phyloP scores from a whole-genome alignment of 2,113 vertebrate species.

The Geothlypis trichas region DNA sequence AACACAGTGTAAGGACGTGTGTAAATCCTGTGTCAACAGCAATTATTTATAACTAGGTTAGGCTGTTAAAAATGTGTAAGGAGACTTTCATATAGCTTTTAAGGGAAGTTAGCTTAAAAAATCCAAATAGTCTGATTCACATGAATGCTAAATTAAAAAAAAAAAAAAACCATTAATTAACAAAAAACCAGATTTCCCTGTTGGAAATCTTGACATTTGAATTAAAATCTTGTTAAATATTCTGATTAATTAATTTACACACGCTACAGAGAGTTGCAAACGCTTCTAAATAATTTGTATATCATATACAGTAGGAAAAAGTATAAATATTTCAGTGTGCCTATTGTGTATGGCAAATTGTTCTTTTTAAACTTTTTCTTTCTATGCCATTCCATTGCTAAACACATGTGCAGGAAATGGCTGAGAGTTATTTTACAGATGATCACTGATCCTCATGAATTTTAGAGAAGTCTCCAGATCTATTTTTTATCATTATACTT shows the following conservation, averaged over 20 bases:
- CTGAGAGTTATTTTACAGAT: neutral
- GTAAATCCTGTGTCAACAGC: slow-evolving; percentile 7
- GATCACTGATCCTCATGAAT: neutral
- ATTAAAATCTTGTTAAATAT: neutral
- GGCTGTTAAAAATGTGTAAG: neutral
- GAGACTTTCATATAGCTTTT: neutral
- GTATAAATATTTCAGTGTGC: neutral
- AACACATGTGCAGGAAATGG: neutral
- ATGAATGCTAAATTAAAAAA: neutral
- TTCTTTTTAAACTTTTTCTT: neutral
- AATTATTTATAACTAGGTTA: slow-evolving; percentile 13
- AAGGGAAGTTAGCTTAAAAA: neutral
- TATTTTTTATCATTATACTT: neutral
- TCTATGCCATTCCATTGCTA: neutral
- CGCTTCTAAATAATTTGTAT: neutral
- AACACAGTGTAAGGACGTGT: neutral
- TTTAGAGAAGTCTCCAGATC: neutral
- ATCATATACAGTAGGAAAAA: neutral
- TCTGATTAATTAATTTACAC: neutral
- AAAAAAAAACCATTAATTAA: neutral
- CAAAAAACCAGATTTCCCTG: neutral
- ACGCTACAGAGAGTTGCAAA: neutral
- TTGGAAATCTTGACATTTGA: neutral
- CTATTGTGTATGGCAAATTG: neutral
- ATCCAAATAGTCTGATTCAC: neutral